Conservation (phyloP, 2,113 vertebrate species). For the Megaceryle maxima region DNA sequence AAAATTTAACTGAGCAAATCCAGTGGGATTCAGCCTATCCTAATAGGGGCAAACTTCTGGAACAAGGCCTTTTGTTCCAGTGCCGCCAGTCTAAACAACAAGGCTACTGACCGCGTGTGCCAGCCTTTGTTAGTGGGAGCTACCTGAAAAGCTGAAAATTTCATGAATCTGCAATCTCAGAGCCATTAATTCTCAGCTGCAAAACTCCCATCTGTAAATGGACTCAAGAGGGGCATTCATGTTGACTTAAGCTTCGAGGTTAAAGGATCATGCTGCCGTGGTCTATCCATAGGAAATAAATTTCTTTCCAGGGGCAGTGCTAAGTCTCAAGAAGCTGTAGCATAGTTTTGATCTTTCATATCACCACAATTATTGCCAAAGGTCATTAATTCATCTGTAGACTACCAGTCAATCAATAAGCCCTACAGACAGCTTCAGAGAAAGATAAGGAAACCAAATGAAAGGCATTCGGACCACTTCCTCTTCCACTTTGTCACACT, state of each 20-base stretch:
- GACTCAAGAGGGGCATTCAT: background rate
- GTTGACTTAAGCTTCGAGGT: background rate
- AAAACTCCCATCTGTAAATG: conserved; percentile 5
- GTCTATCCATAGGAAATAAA: background rate
- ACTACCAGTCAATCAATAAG: background rate
- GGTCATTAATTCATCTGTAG: background rate
- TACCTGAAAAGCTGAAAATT: conserved; percentile 57
- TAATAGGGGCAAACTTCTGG: conserved; percentile 40
- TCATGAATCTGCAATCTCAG: conserved; percentile 37
- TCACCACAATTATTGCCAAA: background rate
- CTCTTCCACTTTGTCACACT: conserved; percentile 21
- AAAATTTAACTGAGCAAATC: conserved; percentile 16
- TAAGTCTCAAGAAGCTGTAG: background rate
- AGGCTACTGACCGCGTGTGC: conserved; percentile 34
- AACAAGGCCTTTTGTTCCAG: conserved; percentile 59
- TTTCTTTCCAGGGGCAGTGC: background rate
- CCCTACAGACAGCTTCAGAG: background rate
- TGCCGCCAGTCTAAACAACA: conserved; percentile 37
- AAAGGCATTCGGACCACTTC: conserved; percentile 23
- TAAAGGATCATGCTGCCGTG: background rate
- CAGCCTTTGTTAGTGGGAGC: conserved; percentile 33
- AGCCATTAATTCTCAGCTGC: background rate
- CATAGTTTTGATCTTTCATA: background rate
- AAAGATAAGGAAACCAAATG: background rate
- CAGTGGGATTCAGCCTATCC: conserved; percentile 34